Evolutionary conservation across 1,140 invertebrate genomes (phyloP).

Genomic region (Spodoptera frugiperda): DNA sequence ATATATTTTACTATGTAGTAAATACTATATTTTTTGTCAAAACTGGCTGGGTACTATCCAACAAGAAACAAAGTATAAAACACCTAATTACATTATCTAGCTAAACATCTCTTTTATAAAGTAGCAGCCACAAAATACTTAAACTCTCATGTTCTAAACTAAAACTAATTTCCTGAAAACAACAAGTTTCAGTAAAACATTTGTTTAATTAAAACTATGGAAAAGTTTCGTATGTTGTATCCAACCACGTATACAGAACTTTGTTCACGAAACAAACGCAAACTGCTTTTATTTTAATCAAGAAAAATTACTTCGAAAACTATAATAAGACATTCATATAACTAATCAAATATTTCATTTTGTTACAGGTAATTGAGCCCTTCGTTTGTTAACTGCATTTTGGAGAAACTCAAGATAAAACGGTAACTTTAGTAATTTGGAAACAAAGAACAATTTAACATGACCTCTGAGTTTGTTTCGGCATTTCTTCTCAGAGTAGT

Average conservation of each 20-base stretch:
- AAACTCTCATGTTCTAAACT: too few relatives aligned
- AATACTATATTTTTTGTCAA: too few relatives aligned
- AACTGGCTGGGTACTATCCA: too few relatives aligned
- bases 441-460: constrained; percentile 29
- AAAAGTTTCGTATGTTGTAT: neutral
- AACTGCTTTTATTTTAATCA: constrained; percentile 37
- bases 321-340: neutral
- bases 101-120: too few relatives aligned
- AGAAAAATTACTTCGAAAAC: neutral
- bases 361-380: constrained; percentile 36
- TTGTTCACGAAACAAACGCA: neutral
- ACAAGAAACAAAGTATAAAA: too few relatives aligned
- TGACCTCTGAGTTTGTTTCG: too few relatives aligned
- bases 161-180: neutral
- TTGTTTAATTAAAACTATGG: constrained; percentile 11
- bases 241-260: neutral
- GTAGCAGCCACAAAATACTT: too few relatives aligned
- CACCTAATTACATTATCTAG: too few relatives aligned
- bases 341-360: constrained; percentile 24
- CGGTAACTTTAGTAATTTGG: constrained; percentile 16
- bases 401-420: constrained; percentile 1
- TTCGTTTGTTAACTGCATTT: neutral
- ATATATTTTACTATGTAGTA: too few relatives aligned
- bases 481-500: too few relatives aligned
- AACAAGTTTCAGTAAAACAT: neutral